Evolutionary conservation across 53 echinoderm and acorn worm species (phyloP).

Genomic region (Glandiceps talaboti): DNA sequence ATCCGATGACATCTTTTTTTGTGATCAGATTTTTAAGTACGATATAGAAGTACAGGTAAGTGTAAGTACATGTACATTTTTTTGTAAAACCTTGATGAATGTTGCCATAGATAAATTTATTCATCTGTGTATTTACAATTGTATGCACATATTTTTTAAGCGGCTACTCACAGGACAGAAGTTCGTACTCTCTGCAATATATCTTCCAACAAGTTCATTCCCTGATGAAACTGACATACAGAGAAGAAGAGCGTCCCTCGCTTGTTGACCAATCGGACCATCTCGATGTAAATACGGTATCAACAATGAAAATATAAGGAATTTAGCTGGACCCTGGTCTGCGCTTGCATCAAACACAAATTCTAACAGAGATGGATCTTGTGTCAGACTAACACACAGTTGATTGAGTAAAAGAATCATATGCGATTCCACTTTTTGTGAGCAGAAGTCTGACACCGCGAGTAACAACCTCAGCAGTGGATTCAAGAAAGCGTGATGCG

Average conservation of each 20-base stretch:
- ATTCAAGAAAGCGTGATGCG: conserved; percentile 78
- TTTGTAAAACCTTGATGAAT: no score
- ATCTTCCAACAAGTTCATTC: conserved; percentile 68
- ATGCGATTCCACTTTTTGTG: conserved; percentile 64
- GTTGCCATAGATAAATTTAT: no score
- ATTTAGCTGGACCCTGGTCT: conserved; percentile 98
- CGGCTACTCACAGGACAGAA: conserved; percentile 89
- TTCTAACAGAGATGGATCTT: conserved; percentile 71
- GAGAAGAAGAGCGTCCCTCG: conserved; percentile 86
- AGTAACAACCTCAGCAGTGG: conserved; percentile 69
- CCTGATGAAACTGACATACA: conserved; percentile 84
- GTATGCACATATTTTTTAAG: no score
- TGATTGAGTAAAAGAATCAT: conserved; percentile 78
- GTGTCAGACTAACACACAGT: conserved; percentile 78
- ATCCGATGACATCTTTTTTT: no score
- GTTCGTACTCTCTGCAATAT: conserved; percentile 92
- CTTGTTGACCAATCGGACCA: conserved; percentile 80
- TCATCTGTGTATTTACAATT: no score
- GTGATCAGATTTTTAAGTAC: no score
- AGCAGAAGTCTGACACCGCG: conserved; percentile 53
- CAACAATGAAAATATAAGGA: conserved; percentile 86
- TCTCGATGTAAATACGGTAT: conserved; percentile 92
- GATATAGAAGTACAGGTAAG: no score
- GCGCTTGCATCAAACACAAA: conserved; percentile 98
- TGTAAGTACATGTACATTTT: no score